Evolutionary conservation across 2,888 invertebrate genomes (phyloP).

Genomic region (Meghimatium bilineatum): DNA sequence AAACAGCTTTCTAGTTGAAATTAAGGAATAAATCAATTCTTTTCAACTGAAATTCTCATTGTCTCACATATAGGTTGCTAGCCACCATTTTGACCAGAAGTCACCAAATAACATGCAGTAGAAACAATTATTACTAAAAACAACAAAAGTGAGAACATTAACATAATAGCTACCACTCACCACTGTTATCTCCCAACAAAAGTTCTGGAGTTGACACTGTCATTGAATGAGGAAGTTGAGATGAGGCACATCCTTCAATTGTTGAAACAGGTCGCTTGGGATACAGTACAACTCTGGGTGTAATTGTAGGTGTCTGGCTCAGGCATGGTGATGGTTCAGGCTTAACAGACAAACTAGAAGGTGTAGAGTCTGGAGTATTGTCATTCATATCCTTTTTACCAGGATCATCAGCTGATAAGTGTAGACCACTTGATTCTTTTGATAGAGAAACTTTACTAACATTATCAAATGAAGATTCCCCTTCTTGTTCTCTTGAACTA

Average conservation of each 20-base stretch:
- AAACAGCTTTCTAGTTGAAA: no score
- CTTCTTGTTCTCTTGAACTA: neutral
- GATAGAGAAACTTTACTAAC: neutral
- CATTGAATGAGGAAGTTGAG: conserved; percentile 30
- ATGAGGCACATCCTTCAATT: conserved; percentile 11
- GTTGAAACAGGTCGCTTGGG: conserved; percentile 48
- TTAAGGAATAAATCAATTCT: no score
- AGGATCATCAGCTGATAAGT: neutral
- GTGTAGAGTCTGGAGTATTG: neutral
- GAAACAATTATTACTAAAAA: neutral
- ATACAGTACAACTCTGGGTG: neutral
- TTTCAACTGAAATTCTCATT: no score
- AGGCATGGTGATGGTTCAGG: neutral
- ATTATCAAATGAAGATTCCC: conserved; percentile 1
- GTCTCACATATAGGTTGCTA: no score
- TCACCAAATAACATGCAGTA: no score
- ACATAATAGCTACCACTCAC: neutral
- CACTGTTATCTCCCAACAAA: conserved; percentile 13
- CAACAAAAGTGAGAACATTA: neutral
- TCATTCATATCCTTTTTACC: conserved; percentile 19
- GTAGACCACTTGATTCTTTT: conserved; percentile 6
- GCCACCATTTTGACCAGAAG: no score
- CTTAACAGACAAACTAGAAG: neutral
- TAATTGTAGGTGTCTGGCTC: neutral
- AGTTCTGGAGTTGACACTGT: conserved; percentile 44